Evolutionary conservation across 1,140 invertebrate genomes (phyloP).

Genomic region (Aporrectodea caliginosa): DNA sequence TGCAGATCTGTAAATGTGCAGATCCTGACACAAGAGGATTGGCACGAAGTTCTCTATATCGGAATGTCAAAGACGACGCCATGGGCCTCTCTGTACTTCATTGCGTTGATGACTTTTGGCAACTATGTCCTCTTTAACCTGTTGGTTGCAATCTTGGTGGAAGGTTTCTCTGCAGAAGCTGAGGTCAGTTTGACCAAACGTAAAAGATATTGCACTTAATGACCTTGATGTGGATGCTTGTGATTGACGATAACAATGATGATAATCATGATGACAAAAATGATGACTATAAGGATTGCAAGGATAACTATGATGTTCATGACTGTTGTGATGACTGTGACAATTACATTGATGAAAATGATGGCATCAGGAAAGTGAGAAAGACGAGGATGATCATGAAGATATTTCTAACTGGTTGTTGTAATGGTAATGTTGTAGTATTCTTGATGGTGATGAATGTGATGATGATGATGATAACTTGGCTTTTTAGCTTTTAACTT

Average conservation of each 20-base stretch:
- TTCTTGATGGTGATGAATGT: no score
- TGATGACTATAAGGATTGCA: neutral
- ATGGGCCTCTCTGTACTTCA: slow-evolving; percentile 98
- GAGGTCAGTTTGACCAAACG: no score
- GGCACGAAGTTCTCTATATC: slow-evolving; percentile 97
- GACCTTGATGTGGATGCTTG: neutral
- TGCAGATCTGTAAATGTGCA: slow-evolving; percentile 50
- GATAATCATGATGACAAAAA: neutral
- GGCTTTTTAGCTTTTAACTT: no score
- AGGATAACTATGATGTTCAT: neutral
- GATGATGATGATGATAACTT: no score
- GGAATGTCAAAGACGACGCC: slow-evolving; percentile 99
- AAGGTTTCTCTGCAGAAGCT: slow-evolving; percentile 94
- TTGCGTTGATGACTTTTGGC: slow-evolving; percentile 97
- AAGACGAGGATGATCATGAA: no score
- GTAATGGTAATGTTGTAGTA: no score
- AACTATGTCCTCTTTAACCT: slow-evolving; percentile 99
- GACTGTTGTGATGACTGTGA: neutral
- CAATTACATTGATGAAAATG: no score
- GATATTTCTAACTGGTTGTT: no score
- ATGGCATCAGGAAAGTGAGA: no score
- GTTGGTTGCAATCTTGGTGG: slow-evolving; percentile 93
- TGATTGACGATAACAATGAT: neutral
- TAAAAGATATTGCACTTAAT: no score
- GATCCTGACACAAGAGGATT: slow-evolving; percentile 98